A percentile compares a stretch with the other conserved stretches of the same genome.
These are phyloP conservation scores for Podarcis raffonei DNA, from an alignment of 2,113 vertebrate genomes.

Conservation along the genomic window DNA sequence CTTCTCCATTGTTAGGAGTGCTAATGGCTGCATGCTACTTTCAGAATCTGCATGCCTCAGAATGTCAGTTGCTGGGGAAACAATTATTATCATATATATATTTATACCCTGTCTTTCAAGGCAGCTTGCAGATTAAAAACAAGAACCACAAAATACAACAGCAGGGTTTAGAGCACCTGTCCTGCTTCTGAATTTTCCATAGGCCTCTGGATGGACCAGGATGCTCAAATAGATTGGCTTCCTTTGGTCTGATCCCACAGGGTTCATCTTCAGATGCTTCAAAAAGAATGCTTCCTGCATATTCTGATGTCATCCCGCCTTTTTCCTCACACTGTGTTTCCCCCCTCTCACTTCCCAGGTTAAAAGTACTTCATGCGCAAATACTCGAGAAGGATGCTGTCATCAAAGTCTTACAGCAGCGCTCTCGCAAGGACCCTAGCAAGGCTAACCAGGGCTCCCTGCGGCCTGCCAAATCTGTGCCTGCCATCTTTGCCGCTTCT, in stretches of 20 bases:
- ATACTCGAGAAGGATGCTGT: slow-evolving; percentile 95
- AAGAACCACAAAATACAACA: not conserved
- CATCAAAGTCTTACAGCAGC: slow-evolving; percentile 96
- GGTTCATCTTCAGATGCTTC: no score
- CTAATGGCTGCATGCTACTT: not conserved
- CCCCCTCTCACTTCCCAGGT: slow-evolving; percentile 70
- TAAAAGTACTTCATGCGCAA: slow-evolving; percentile 91
- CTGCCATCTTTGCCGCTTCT: slow-evolving; percentile 78
- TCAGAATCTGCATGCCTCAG: not conserved
- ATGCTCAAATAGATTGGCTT: not conserved
- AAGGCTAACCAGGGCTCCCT: slow-evolving; percentile 81
- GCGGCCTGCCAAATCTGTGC: slow-evolving; percentile 88
- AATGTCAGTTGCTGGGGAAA: not conserved
- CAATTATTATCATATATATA: no score
- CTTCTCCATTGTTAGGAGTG: not conserved
- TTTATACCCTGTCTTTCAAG: no score
- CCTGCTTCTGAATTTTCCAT: not conserved
- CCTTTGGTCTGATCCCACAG: not conserved
- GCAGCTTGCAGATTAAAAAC: no score
- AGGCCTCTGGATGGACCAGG: not conserved
- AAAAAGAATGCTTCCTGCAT: not conserved
- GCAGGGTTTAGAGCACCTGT: not conserved
- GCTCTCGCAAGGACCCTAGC: slow-evolving; percentile 85
- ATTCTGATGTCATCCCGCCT: not conserved
- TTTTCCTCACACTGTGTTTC: not conserved